These are phyloP conservation scores for Tenualosa ilisha DNA, from an alignment of 2,797 vertebrate species.

Conservation along the genomic window DNA sequence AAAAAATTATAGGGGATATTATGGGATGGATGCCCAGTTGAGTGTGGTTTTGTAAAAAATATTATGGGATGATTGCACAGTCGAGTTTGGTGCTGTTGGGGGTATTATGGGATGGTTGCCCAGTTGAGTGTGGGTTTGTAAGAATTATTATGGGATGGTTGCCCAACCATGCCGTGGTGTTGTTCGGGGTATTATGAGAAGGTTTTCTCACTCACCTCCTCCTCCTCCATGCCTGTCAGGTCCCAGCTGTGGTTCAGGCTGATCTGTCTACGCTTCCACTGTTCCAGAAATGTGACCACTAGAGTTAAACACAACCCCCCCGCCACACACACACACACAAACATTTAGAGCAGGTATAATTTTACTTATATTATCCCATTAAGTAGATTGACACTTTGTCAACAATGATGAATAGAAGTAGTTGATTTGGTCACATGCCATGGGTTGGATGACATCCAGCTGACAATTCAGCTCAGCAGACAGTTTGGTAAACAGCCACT, in stretches of 20 bases:
- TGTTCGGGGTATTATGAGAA: not conserved
- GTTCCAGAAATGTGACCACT: slow-evolving; percentile 95
- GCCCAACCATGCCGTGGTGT: not conserved
- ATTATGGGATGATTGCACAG: not conserved
- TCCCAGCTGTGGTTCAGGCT: slow-evolving; percentile 94
- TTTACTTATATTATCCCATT: not conserved
- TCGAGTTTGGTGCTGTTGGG: not conserved
- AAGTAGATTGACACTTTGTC: not conserved
- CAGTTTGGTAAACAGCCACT: not conserved
- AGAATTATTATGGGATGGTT: not conserved
- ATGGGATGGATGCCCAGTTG: not conserved
- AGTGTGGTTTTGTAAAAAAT: not conserved
- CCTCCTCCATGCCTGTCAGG: slow-evolving; percentile 93
- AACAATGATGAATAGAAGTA: not conserved
- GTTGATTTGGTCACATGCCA: not conserved
- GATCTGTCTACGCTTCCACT: slow-evolving; percentile 97
- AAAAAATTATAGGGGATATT: not conserved
- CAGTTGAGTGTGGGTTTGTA: not conserved
- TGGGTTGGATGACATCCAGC: not conserved
- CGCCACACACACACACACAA: slow-evolving; percentile 34
- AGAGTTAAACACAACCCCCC: slow-evolving; percentile 22
- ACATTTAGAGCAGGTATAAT: not conserved
- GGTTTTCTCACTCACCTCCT: slow-evolving; percentile 80
- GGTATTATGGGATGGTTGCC: not conserved
- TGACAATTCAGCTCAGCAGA: not conserved